phyloP scores from a whole-genome alignment of 2,888 invertebrate genomes.

The Seladonia tumulorum region DNA sequence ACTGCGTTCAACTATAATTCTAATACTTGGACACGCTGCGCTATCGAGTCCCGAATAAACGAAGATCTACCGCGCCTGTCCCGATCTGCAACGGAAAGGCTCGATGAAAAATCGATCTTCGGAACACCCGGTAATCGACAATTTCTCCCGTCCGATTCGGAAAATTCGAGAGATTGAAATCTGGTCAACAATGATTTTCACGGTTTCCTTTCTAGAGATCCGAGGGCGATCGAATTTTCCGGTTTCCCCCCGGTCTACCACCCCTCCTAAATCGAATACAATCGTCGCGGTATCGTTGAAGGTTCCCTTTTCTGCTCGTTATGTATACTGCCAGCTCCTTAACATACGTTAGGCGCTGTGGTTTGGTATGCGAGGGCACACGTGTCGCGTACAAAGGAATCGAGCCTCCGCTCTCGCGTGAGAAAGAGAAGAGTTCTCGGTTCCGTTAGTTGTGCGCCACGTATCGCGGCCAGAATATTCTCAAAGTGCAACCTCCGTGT shows the following conservation, averaged over 20 bases:
- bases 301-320: not conserved
- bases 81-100: not conserved
- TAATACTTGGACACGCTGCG: not conserved
- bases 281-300: slow-evolving; percentile 1
- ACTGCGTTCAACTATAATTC: no score
- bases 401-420: not conserved
- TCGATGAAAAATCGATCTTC: not conserved
- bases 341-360: slow-evolving; percentile 48
- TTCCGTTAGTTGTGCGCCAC: slow-evolving; percentile 3
- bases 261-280: not conserved
- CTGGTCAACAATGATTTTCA: not conserved
- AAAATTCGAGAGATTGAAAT: not conserved
- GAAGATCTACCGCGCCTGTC: not conserved
- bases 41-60: not conserved
- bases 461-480: not conserved
- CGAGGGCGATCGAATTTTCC: not conserved
- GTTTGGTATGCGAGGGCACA: slow-evolving; percentile 51
- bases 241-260: not conserved
- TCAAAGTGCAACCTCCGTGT: not conserved
- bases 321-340: slow-evolving; percentile 38
- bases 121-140: not conserved
- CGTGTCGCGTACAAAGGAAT: not conserved
- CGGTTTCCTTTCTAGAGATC: not conserved
- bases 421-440: not conserved
- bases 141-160: not conserved